phyloP scores from a whole-genome alignment of 2,888 invertebrate genomes.

The Aproaerema taeniolella region DNA sequence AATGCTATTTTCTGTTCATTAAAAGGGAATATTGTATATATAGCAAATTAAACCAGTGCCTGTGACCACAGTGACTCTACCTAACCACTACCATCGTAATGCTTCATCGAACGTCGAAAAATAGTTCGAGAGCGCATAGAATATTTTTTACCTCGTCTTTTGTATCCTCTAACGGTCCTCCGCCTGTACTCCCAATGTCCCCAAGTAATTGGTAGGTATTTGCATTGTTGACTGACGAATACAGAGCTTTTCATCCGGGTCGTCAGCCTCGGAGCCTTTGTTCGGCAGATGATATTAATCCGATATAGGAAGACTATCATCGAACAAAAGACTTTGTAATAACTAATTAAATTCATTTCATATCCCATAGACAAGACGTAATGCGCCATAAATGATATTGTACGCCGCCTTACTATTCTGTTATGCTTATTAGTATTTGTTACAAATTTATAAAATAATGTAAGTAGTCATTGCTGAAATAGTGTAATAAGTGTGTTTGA shows the following conservation, averaged over 20 bases:
- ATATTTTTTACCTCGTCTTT: conserved; percentile 35
- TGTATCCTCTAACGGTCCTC: conserved; percentile 40
- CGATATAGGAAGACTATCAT: conserved; percentile 26
- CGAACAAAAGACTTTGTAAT: conserved; percentile 27
- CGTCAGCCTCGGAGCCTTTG: conserved; percentile 52
- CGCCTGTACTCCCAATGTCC: conserved; percentile 43
- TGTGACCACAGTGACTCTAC: no score
- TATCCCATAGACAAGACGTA: no score
- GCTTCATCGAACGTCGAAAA: conserved; percentile 25
- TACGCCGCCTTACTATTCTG: no score
- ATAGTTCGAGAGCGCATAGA: conserved; percentile 13
- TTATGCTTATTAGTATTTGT: no score
- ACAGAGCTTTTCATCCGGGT: conserved; percentile 50
- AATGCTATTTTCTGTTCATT: no score
- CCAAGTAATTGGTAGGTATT: conserved; percentile 51
- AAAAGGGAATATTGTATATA: no score
- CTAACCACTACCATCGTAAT: conserved; percentile 31
- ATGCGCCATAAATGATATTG: no score
- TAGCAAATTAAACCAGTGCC: no score
- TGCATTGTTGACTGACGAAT: conserved; percentile 44
- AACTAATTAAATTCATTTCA: no score
- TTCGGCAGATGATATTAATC: conserved; percentile 46
- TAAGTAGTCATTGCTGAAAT: no score
- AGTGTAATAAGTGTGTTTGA: no score
- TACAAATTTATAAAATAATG: no score